phyloP scores from a whole-genome alignment of 2,113 vertebrate genomes.

The Tichodroma muraria region DNA sequence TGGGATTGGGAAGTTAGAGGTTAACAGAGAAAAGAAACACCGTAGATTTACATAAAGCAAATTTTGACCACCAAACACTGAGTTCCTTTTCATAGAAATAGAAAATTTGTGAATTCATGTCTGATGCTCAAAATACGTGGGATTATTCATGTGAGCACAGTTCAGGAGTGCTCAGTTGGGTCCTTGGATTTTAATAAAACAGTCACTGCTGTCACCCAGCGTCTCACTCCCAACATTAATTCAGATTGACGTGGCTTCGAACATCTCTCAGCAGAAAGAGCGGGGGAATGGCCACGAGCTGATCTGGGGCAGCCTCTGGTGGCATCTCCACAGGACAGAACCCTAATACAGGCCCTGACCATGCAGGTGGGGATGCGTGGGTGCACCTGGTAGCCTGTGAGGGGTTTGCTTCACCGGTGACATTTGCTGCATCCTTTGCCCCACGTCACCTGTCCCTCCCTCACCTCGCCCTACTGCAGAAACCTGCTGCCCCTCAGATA shows the following conservation, averaged over 20 bases:
- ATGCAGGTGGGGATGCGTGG: neutral
- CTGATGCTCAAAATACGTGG: neutral
- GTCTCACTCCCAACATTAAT: neutral
- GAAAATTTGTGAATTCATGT: neutral
- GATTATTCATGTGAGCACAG: neutral
- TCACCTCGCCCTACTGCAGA: neutral
- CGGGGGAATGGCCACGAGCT: neutral
- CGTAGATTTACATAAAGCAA: neutral
- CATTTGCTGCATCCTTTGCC: neutral
- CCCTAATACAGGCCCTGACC: neutral
- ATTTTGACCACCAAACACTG: neutral
- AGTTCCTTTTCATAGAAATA: neutral
- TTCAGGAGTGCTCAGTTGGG: slow-evolving; percentile 24
- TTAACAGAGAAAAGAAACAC: neutral
- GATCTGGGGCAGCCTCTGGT: neutral
- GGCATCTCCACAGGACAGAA: neutral
- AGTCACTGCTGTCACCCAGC: slow-evolving; percentile 28
- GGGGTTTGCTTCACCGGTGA: neutral
- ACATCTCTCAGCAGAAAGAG: neutral
- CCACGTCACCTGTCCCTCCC: neutral
- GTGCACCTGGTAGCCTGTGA: neutral
- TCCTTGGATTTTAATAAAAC: slow-evolving; percentile 45
- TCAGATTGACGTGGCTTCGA: neutral
- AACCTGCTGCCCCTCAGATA: neutral
- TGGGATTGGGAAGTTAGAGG: neutral